Conservation (phyloP, 2,888 invertebrate species). For the Aphelenchoides bicaudatus region DNA sequence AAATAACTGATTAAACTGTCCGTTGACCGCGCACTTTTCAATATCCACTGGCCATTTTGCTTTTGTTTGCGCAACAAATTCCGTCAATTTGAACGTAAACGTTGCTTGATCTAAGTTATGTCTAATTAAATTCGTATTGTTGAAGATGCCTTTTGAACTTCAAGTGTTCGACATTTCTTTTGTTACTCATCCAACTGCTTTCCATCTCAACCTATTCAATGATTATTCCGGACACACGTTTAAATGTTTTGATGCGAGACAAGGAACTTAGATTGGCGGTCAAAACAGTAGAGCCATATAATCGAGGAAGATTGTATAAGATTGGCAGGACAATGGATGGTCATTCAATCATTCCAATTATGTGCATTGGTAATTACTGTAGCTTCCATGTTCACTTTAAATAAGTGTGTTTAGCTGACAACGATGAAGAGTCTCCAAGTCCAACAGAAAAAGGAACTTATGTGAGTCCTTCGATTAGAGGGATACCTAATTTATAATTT, state of each 20-base stretch:
- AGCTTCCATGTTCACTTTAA: no score
- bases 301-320: conserved; percentile 8
- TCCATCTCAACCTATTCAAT: conserved; percentile 4
- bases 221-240: conserved; percentile 3
- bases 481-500: conserved; percentile 19
- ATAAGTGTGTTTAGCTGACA: no score
- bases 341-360: conserved; percentile 4
- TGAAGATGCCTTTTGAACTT: no score
- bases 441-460: neutral
- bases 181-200: conserved; percentile 18
- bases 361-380: no score
- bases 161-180: no score
- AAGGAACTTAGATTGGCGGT: conserved; percentile 17
- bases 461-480: conserved; percentile 18
- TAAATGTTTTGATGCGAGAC: neutral
- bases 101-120: no score
- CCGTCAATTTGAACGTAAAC: no score
- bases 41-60: no score
- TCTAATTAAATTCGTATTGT: no score
- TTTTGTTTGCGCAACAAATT: no score
- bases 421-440: conserved; percentile 10
- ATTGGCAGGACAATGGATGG: conserved; percentile 4
- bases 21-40: no score
- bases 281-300: conserved; percentile 15
- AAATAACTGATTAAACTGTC: no score